phyloP scores from a whole-genome alignment of 2,113 vertebrate genomes.

The Phasianus colchicus region DNA sequence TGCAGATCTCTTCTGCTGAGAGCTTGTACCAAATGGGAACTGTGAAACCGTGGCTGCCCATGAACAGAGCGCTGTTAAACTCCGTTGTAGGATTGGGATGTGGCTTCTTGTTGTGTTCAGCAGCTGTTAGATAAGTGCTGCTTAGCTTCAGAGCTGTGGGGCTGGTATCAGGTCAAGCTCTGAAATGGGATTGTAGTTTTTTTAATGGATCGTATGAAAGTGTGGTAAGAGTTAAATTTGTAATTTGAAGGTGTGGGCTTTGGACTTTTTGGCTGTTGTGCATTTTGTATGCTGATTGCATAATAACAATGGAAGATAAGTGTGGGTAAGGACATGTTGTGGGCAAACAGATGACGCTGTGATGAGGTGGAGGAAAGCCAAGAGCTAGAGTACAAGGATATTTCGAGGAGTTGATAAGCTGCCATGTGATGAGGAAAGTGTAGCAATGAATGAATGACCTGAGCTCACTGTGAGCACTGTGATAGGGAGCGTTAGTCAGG shows the following conservation, averaged over 20 bases:
- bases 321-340: not conserved
- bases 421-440: not conserved
- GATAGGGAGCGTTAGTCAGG: not conserved
- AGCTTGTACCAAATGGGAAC: not conserved
- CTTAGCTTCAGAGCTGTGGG: not conserved
- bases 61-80: accelerated
- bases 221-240: not conserved
- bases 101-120: not conserved
- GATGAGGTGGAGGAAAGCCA: not conserved
- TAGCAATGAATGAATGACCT: not conserved
- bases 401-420: not conserved
- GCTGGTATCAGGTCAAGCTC: not conserved
- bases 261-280: not conserved
- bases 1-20: not conserved
- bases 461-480: not conserved
- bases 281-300: not conserved
- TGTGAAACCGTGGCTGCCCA: accelerated
- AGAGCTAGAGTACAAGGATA: not conserved
- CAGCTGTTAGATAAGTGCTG: not conserved
- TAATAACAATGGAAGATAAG: not conserved
- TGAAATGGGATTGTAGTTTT: not conserved
- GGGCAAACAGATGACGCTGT: not conserved
- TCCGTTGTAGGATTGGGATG: accelerated
- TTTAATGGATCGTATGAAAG: not conserved
- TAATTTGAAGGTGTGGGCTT: not conserved